phyloP scores from a whole-genome alignment of 2,113 vertebrate genomes.

The Henicopernis longicauda region DNA sequence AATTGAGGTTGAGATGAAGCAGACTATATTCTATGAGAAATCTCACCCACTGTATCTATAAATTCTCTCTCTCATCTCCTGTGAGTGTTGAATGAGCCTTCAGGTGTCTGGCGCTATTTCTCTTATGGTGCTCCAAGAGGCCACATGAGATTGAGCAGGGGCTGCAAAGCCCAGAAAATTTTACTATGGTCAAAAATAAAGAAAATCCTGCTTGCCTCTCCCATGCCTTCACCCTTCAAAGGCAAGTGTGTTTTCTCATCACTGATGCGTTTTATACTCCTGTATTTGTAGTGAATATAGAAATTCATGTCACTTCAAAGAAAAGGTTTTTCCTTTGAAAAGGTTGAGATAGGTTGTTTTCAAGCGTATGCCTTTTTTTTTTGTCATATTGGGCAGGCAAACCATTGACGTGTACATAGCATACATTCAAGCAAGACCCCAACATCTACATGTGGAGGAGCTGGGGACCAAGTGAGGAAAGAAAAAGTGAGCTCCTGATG shows the following conservation, averaged over 20 bases:
- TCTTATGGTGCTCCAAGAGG: constrained; percentile 43
- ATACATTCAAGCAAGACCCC: neutral
- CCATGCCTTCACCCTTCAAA: neutral
- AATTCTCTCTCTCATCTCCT: constrained; percentile 26
- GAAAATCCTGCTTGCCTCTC: neutral
- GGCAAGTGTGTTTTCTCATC: neutral
- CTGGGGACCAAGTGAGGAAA: neutral
- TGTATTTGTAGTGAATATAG: neutral
- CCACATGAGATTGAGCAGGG: neutral
- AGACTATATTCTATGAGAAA: neutral
- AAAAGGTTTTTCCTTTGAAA: constrained; percentile 22
- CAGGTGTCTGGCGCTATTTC: neutral
- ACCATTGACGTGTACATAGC: neutral
- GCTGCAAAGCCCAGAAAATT: neutral
- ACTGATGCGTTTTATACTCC: neutral
- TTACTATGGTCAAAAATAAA: constrained; percentile 2
- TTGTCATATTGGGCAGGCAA: neutral
- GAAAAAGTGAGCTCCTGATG: neutral
- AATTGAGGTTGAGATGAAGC: constrained; percentile 30
- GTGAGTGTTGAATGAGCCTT: constrained; percentile 31
- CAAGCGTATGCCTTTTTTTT: neutral
- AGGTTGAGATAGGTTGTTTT: neutral
- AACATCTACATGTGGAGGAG: neutral
- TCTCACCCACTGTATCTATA: neutral
- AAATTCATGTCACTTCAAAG: neutral